Base-by-base conservation (phyloP, 2,888 invertebrate species). In the Eristalis arbustorum region DNA sequence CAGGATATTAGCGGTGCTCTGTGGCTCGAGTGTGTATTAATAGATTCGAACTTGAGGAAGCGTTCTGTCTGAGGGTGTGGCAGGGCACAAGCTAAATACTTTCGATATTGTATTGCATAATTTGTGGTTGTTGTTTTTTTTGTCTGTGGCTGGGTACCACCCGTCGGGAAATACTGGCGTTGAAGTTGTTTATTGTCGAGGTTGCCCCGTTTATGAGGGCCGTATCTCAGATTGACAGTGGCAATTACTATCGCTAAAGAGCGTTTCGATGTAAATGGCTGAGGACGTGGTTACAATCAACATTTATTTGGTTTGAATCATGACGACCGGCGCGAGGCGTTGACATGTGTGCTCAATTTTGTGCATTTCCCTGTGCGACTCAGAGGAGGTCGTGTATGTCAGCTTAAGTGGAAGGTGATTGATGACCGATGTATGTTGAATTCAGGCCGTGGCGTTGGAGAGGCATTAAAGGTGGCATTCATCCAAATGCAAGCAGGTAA, bases 31-130 rank as follows among this genome's bases (percentile, higher is more conserved):
- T 73, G 69, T 62, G 49, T 78, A 77, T 78, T 77, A 81, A 85
- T 85, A 82, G 82, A 85, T 77, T 81, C 81, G 73, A 81, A 69
- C n/a, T 72, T 34, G 40, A 40, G 37, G 69, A 80, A 76, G 42
- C 66, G 28, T 72, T 76, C n/a, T 80, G 72, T 69, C 81, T 23
- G 61, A 67, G 63, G 63, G 59, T 37, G 23, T 61, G 49, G 62
- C 61, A 56, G 56, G 76, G 49, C 25, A 72, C 40, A 61, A 49
- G 63, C 63, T 84, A 57, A 81, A 56, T 49, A 67, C 80, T 72
- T 75, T 28, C 22, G 72, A 25, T 72, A 81, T 77, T 85, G 66
- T 81, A 62, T 34, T 72, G 81, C 81, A 83, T 77, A 73, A 64
- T 77, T 73, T 57, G 68, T 69, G 73, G 25, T 25, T 25, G 25